Evolutionary conservation across 2,797 vertebrate species (phyloP), one percentile per base, ranked within the genome.

Genomic region (Triplophysa yarkandensis): DNA sequence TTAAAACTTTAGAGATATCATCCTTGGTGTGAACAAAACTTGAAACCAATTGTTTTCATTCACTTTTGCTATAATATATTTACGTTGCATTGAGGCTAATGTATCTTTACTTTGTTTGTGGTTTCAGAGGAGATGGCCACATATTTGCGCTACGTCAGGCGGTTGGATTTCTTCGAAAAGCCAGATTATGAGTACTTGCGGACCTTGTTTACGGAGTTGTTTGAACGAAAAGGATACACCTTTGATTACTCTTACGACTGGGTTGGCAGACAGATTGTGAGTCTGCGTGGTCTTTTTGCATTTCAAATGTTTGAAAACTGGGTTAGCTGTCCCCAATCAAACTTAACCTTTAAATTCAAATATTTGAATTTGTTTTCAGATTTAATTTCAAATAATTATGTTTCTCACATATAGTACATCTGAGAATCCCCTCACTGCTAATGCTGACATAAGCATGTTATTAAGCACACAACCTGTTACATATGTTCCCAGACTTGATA

Each of bases 171-270:
- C 93, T 99, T 99, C 68, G 97, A 99, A 87, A 98, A 97, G 87
- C 97, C 97, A 0, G 97, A 99, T 90, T 99, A 98, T 0, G 96
- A 98, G 78, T 99, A 99, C 82, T 87, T 99, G 82, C 91, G 97
- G 85, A 97, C 94, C 73, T 94, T 98, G 82, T 99, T 99, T 89
- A 97, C 95, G 0, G 97, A 99, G 72, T 92, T 99, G 44, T 98
- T 99, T 83, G 96, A 99, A 83, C 92, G 94, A 69, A 98, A 98
- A 92, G 97, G 97, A 87, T 99, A 97, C 88, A 94, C 95, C 39
- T 98, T 98, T 65, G 97, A 99, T 89, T 98, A 97, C 23, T 95
- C 94, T 19, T 99, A 98, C 5, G 97, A 98, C 90, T 99, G 97
- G 97, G 95, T 98, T 0, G 97, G 97, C 89, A 94, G 96, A 83